phyloP scores from a whole-genome alignment of 2,797 vertebrate genomes.

The Carduelis carduelis region DNA sequence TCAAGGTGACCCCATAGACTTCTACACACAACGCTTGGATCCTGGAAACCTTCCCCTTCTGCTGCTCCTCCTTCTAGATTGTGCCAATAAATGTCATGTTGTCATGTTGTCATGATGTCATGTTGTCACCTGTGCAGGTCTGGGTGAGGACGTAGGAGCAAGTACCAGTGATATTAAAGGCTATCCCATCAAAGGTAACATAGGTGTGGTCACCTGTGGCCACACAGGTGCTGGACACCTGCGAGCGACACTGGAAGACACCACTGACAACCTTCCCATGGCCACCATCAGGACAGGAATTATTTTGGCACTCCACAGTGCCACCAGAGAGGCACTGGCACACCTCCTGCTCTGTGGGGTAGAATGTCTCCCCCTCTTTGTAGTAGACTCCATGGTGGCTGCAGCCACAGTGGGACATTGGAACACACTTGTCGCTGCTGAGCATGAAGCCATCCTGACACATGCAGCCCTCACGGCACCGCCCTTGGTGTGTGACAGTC shows the following conservation, averaged over 20 bases:
- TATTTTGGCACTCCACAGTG: neutral
- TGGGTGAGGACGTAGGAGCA: neutral
- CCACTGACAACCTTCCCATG: accelerated
- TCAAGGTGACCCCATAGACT: neutral
- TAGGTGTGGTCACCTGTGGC: neutral
- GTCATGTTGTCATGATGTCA: neutral
- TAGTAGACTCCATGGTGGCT: neutral
- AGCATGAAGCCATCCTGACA: neutral
- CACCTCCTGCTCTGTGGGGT: neutral
- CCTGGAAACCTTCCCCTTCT: neutral
- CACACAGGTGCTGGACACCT: accelerated
- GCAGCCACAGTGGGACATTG: neutral
- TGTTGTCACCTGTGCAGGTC: accelerated
- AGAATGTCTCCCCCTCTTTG: neutral
- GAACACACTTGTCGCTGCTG: neutral
- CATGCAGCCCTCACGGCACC: neutral
- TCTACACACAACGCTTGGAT: neutral
- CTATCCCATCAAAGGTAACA: neutral
- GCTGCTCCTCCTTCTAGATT: neutral
- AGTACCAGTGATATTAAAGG: neutral
- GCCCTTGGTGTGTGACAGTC: neutral
- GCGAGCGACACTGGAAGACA: neutral
- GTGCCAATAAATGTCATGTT: accelerated
- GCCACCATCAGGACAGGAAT: accelerated
- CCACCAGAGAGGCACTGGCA: neutral